phyloP scores from a whole-genome alignment of 2,113 vertebrate species.

The Mola mola region DNA sequence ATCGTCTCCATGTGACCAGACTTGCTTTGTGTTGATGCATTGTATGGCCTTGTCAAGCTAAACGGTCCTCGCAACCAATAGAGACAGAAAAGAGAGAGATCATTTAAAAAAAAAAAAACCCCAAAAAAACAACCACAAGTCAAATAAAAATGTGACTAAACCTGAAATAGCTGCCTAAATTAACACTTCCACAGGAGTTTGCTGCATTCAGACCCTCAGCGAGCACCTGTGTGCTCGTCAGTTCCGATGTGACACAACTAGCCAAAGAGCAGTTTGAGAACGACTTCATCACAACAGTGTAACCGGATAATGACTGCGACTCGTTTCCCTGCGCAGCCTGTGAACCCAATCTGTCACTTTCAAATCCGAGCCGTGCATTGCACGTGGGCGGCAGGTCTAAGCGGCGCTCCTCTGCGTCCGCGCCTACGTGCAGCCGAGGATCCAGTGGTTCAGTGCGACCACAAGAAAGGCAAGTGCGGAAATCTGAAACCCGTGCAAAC shows the following conservation, averaged over 20 bases:
- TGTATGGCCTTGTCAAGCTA: no score
- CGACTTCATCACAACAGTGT: slow-evolving; percentile 42
- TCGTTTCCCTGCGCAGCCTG: slow-evolving; percentile 56
- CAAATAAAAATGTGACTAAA: no score
- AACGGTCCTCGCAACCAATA: no score
- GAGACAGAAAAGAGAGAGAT: no score
- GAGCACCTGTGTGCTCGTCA: slow-evolving; percentile 37
- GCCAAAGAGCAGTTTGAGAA: slow-evolving; percentile 42
- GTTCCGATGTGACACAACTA: slow-evolving; percentile 34
- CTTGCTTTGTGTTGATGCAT: no score
- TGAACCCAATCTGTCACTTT: slow-evolving; percentile 79
- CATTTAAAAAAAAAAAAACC: no score
- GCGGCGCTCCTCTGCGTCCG: slow-evolving; percentile 33
- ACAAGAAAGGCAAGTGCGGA: no score
- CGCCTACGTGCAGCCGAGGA: not conserved
- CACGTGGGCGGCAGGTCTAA: slow-evolving; percentile 54
- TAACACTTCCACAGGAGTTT: no score
- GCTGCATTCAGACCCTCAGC: not conserved
- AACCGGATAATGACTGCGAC: slow-evolving; percentile 70
- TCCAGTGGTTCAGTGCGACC: slow-evolving; percentile 16
- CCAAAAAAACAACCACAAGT: no score
- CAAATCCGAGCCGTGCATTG: slow-evolving; percentile 44
- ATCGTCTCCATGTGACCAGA: no score
- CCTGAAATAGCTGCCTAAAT: no score
- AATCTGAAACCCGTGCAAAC: no score